Evolutionary conservation across 2,888 invertebrate species (phyloP).

Genomic region (Drosophila colorata): DNA sequence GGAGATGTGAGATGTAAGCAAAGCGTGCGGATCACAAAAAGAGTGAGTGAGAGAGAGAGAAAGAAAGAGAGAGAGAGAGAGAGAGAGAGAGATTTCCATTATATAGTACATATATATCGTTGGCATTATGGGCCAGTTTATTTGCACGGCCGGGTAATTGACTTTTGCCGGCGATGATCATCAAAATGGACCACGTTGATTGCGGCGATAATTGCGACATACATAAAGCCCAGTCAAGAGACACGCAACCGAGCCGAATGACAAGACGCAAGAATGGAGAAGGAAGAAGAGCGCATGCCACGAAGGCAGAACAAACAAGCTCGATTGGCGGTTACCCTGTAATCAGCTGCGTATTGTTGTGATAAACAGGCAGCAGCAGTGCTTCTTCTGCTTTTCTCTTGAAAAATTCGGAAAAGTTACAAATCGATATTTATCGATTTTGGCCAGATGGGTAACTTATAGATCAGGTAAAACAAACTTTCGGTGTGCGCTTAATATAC

Average conservation of each 20-base stretch:
- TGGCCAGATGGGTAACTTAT: neutral
- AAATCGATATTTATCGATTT: no score
- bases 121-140: slow-evolving; percentile 41
- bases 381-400: no score
- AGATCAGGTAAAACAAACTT: no score
- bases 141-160: slow-evolving; percentile 63
- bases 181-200: slow-evolving; percentile 78
- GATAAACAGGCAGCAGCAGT: neutral
- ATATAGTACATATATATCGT: neutral
- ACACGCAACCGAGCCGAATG: slow-evolving; percentile 37
- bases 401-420: no score
- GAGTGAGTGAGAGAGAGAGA: slow-evolving; percentile 3
- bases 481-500: no score
- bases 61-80: slow-evolving; percentile 1
- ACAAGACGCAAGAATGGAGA: slow-evolving; percentile 17
- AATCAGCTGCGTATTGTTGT: neutral
- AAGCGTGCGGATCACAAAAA: slow-evolving; percentile 14
- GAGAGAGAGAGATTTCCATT: slow-evolving; percentile 10
- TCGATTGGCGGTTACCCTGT: neutral
- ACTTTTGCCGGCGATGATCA: slow-evolving; percentile 66
- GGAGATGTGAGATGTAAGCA: slow-evolving; percentile 26
- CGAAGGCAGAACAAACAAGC: neutral
- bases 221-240: slow-evolving; percentile 39
- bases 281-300: slow-evolving; percentile 9
- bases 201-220: slow-evolving; percentile 74